Evolutionary conservation across 2,113 vertebrate genomes (phyloP).

Genomic region (Typhlomys cinereus): DNA sequence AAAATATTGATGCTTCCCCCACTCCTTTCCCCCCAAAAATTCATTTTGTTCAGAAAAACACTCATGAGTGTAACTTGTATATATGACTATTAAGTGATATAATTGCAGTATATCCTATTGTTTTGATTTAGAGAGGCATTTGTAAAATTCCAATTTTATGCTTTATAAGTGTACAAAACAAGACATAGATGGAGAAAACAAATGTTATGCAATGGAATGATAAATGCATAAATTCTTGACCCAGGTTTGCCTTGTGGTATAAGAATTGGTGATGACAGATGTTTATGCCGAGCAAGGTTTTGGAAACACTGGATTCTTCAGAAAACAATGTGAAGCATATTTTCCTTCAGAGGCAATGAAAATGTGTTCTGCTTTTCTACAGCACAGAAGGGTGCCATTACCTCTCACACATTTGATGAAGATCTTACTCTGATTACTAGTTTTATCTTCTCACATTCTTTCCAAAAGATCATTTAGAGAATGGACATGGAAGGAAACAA

Average conservation of each 20-base stretch:
- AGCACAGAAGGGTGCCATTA: neutral
- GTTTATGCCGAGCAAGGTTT: neutral
- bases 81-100: neutral
- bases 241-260: neutral
- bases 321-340: too few species aligned
- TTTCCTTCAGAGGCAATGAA: too few species aligned
- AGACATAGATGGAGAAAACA: neutral
- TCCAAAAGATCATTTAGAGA: neutral
- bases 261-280: neutral
- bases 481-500: too few species aligned
- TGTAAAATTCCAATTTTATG: neutral
- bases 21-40: neutral
- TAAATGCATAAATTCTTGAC: neutral
- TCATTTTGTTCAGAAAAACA: neutral
- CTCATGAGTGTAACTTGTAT: neutral
- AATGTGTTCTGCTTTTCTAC: too few species aligned
- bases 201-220: neutral
- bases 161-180: neutral
- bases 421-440: too few species aligned
- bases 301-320: neutral
- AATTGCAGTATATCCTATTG: neutral
- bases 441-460: neutral
- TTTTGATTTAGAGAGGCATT: neutral
- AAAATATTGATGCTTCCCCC: too few species aligned
- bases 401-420: neutral